These are phyloP conservation scores for Mythimna impura DNA, from an alignment of 2,888 invertebrate genomes.

Conservation along the genomic window DNA sequence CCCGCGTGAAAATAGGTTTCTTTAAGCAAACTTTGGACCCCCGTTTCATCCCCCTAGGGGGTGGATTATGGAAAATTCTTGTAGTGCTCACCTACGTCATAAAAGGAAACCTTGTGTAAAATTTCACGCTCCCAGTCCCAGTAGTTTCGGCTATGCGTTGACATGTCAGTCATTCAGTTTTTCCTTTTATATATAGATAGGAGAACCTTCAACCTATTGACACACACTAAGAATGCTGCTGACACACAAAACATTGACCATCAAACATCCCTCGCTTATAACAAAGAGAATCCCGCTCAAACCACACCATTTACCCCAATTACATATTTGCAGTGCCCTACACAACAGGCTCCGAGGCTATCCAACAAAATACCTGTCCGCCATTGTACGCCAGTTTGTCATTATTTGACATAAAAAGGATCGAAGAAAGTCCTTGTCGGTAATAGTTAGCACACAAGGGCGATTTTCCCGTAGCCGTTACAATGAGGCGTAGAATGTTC, in stretches of 20 bases:
- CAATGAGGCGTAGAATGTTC: constrained; percentile 17
- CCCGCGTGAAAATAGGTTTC: too few species aligned
- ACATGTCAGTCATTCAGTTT: too few species aligned
- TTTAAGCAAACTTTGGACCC: too few species aligned
- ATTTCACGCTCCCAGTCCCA: too few species aligned
- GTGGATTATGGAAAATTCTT: too few species aligned
- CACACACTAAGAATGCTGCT: background rate
- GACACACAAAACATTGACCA: constrained; percentile 10
- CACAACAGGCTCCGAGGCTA: constrained; percentile 31
- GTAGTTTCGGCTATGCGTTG: too few species aligned
- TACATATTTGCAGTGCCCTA: constrained; percentile 39
- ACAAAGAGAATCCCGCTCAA: constrained; percentile 30
- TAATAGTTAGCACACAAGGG: constrained; percentile 46
- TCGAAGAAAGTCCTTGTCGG: constrained; percentile 44
- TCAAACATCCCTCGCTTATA: constrained; percentile 2
- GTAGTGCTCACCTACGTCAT: too few species aligned
- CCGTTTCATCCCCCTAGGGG: too few species aligned
- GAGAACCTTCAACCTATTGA: too few species aligned
- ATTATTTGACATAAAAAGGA: constrained; percentile 60
- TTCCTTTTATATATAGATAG: too few species aligned
- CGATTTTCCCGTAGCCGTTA: constrained; percentile 31
- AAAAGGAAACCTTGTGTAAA: too few species aligned
- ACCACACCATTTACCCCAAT: constrained; percentile 41
- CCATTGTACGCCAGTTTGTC: constrained; percentile 54
- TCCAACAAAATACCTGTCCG: constrained; percentile 51